Evolutionary conservation across 2,113 vertebrate species (phyloP).

Genomic region (Amphilophus citrinellus): DNA sequence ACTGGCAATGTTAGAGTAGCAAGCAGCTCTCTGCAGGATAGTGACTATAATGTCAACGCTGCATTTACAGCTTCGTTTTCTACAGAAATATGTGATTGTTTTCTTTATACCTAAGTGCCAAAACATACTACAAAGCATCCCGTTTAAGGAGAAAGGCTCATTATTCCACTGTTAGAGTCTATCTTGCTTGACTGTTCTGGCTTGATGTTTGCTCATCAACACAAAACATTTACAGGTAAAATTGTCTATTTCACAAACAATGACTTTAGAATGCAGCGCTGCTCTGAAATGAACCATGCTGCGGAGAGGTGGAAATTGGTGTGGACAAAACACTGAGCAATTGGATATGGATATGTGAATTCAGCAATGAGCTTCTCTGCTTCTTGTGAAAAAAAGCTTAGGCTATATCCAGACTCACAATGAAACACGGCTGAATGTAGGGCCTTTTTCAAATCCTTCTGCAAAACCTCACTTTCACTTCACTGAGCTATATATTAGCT

Average conservation of each 20-base stretch:
- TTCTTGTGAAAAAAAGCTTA: constrained; percentile 50
- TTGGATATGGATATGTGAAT: constrained; percentile 64
- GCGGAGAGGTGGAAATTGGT: constrained; percentile 28
- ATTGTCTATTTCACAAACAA: constrained; percentile 31
- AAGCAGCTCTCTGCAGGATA: neutral
- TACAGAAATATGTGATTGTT: neutral
- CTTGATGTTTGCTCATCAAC: neutral
- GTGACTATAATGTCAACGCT: neutral
- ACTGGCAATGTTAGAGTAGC: neutral
- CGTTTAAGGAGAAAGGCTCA: constrained; percentile 9
- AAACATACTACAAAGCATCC: neutral
- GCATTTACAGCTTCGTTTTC: constrained; percentile 7
- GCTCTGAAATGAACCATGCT: constrained; percentile 27
- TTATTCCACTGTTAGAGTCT: constrained; percentile 17
- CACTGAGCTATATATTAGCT: constrained; percentile 22
- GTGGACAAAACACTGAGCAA: constrained; percentile 47
- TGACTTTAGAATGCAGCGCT: constrained; percentile 11
- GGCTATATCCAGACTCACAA: constrained; percentile 40
- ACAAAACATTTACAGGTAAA: constrained; percentile 34
- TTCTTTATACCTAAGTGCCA: constrained; percentile 2
- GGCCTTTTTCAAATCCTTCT: constrained; percentile 17
- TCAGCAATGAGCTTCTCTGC: constrained; percentile 52
- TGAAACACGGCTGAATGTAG: constrained; percentile 37
- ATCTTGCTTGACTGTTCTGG: neutral
- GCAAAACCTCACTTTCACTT: constrained; percentile 52